Conservation (phyloP, 2,888 invertebrate genomes). For the Malacosoma neustria region DNA sequence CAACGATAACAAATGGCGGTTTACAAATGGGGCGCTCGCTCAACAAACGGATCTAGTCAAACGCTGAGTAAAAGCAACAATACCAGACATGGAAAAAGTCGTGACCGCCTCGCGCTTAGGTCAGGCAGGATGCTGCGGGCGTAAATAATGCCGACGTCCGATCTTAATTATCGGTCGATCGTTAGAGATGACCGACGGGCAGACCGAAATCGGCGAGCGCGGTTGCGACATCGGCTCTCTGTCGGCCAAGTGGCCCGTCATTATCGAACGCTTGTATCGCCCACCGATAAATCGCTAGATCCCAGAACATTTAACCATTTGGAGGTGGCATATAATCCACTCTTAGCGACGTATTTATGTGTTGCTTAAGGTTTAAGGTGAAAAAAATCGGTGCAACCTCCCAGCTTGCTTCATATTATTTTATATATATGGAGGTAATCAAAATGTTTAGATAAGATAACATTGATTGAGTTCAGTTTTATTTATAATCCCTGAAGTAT, state of each 20-base stretch:
- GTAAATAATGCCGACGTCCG: constrained; percentile 68
- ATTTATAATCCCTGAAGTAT: too few relatives aligned
- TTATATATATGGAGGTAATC: too few relatives aligned
- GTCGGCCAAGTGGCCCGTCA: constrained; percentile 37
- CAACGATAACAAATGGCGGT: not conserved
- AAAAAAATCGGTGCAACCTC: too few relatives aligned
- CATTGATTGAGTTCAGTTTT: too few relatives aligned
- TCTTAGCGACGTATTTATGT: too few relatives aligned
- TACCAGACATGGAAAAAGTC: constrained; percentile 65
- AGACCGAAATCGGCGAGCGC: constrained; percentile 56
- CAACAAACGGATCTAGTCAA: constrained; percentile 31
- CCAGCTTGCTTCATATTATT: too few relatives aligned
- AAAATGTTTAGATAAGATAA: too few relatives aligned
- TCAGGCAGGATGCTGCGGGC: constrained; percentile 65
- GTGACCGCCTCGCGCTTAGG: constrained; percentile 59
- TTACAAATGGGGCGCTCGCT: constrained; percentile 3
- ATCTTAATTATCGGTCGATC: constrained; percentile 73
- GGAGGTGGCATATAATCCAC: too few relatives aligned
- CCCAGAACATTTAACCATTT: too few relatives aligned
- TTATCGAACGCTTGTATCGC: constrained; percentile 54
- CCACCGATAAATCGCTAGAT: constrained; percentile 54
- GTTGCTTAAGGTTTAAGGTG: too few relatives aligned
- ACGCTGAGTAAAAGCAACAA: constrained; percentile 56
- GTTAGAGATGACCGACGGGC: constrained; percentile 69
- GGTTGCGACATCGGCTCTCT: constrained; percentile 53